Evolutionary conservation across 2,888 invertebrate genomes (phyloP), one percentile per base, ranked within the genome.

Genomic region (Timandra comae): DNA sequence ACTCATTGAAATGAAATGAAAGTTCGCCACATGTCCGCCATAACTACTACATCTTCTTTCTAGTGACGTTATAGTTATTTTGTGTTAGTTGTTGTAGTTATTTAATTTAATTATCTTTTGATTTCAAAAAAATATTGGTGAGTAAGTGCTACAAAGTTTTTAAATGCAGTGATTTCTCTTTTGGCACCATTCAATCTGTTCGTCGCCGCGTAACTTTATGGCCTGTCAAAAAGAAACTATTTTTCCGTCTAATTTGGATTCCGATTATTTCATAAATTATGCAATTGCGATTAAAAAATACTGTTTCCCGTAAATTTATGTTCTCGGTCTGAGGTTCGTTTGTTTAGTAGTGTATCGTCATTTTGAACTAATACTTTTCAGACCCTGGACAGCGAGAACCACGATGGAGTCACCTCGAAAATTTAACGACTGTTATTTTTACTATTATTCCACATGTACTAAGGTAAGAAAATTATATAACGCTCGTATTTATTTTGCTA

Each of bases 401-500:
- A 75, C 70, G 64, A 89, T 92, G 89, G 91, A 91, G 80, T 90
- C 90, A 56, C 90, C 90, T 56, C 88, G 90, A 62, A 92, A 91
- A 85, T 91, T 92, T 73, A 91, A 93, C 76, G 95, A 95, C 76
- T 95, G 95, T 78, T 95, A 95, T 79, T 95, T 94, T 86, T 95
- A 91, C 79, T 95, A 93, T 72, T 94, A 95, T 71, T 94, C 94
- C 35, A 92, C 92, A 44, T 95, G 95, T 73, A 90, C 90, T 46
- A 95, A 94, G 91, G 94, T 94, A 82, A 81, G 81, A 6, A n/a
- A n/a, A n/a, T n/a, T n/a, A n/a, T n/a, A n/a, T n/a, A n/a, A n/a
- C n/a, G n/a, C n/a, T n/a, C n/a, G n/a, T n/a, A n/a, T n/a, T n/a
- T n/a, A n/a, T n/a, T n/a, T n/a, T n/a, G n/a, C n/a, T n/a, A n/a